These are phyloP conservation scores for Nothoprocta perdicaria DNA, from an alignment of 2,113 vertebrate species.

Conservation along the genomic window DNA sequence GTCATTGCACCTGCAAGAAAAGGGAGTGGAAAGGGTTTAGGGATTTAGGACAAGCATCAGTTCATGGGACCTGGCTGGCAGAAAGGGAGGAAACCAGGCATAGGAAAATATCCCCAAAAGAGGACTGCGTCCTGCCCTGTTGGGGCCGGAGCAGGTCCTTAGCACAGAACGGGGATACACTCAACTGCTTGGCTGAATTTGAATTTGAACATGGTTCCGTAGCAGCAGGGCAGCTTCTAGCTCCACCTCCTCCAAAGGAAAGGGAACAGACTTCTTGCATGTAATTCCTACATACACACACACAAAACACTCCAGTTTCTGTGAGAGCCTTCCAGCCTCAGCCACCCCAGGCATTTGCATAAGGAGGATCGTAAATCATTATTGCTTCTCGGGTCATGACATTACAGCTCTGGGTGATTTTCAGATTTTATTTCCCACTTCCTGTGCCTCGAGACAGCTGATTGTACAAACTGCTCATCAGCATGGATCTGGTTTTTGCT, in stretches of 20 bases:
- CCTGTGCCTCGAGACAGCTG: background rate
- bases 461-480: background rate
- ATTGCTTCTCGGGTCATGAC: slow-evolving; percentile 79
- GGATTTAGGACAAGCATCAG: background rate
- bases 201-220: background rate
- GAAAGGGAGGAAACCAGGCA: background rate
- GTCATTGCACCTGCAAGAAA: too few relatives aligned
- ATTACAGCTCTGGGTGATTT: slow-evolving; percentile 56
- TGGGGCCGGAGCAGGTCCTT: background rate
- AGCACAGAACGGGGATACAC: background rate
- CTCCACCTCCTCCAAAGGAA: background rate
- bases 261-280: background rate
- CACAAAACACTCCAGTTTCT: slow-evolving; percentile 21
- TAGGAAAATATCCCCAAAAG: background rate
- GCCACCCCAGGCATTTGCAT: slow-evolving; percentile 76
- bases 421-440: slow-evolving; percentile 67
- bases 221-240: background rate
- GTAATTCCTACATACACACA: background rate
- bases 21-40: background rate
- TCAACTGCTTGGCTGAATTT: background rate
- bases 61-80: background rate
- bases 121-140: background rate
- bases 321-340: slow-evolving; percentile 47
- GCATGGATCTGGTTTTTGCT: background rate
- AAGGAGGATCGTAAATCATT: slow-evolving; percentile 63